Base-by-base conservation (phyloP, 2,888 invertebrate species). In the Hypsopygia costalis region DNA sequence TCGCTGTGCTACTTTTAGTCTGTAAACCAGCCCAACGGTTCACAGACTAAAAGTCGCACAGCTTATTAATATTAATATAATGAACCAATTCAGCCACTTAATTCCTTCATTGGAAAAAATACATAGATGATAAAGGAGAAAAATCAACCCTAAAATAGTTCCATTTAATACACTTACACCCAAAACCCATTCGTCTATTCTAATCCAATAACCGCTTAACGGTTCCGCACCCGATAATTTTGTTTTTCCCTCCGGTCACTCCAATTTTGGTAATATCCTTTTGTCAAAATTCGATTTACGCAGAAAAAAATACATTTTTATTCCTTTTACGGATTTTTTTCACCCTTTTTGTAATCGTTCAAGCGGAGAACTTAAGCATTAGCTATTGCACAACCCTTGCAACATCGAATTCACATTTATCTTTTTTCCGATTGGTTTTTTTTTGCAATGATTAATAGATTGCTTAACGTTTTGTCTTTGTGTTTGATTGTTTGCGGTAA, bases 241-340 rank as follows among this genome's bases (percentile, higher is more conserved):
- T 69, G 68, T 75, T 73, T 68, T 69, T 75, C 76, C 77, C 75
- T 70, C 50, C 69, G 81, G 81, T 77, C 78, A 80, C 66, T 79
- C 69, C 79, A 80, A 83, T 83, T 80, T 70, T 49, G 60, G 62
- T 77, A 80, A 80, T 73, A 82, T 72, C 69, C 70, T 66, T 52
- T 63, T 60, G 68, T 76, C 75, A 75, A 76, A 83, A 85, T 71
- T 78, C 68, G 69, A 81, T 85, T 86, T 81, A 75, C 75, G 69
- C 64, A 78, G 81, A 81, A 77, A 81, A 79, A 66, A 41, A 42
- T 55, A 53, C 59, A 56, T 62, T 62, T 69, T 62, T 6, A 4
- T 25, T 25, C 16, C 4, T n/a, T n/a, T n/a, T n/a, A n/a, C n/a
- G n/a, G n/a, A n/a, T n/a, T 25, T 60, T 43, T 44, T 48, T 52